Base-by-base conservation (phyloP, 1,140 invertebrate genomes). In the Aphidius gifuensis region DNA sequence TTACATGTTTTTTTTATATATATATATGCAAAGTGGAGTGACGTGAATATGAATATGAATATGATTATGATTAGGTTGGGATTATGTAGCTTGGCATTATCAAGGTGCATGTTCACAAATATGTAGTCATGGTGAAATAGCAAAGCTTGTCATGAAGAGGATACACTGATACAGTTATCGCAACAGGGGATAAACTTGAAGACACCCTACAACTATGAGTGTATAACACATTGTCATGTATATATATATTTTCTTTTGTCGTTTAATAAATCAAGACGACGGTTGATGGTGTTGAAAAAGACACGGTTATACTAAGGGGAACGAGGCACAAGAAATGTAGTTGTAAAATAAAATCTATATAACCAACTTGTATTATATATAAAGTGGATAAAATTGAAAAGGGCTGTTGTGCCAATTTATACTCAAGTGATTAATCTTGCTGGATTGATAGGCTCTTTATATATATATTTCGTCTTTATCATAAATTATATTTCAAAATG, bases 401-500 rank as follows among this genome's bases (percentile, higher is more conserved):
- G 53, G 53, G 53, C 40, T 39, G 60, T 39, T 40, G 43, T 39
- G 39, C 44, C 43, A 21, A 42, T 55, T 40, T 44, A 64, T 45
- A 47, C 62, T 58, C 43, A 16, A 50, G 62, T 64, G 62, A 64
- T 64, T 64, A 64, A 64, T 64, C 58, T 64, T 57, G 51, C 47
- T 23, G 48, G 58, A 64, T 64, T 64, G 62, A 64, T 60, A 56
- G 53, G 23, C 44, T 40, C 44, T 16, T 9, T 53, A n/a, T 9
- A 42, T 54, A 53, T 59, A 60, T 55, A 9, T 53, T 40, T 23
- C 32, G 50, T 42, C 39, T n/a, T 55, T 55, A 5, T 39, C 71
- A 76, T 76, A 76, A 78, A 77, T 78, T 78, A 77, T 66, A 62
- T 74, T 75, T 76, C 73, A 76, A 75, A 70, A 68, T 74, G 71